phyloP scores from a whole-genome alignment of 2,888 invertebrate genomes.

The Tenodera sinensis region DNA sequence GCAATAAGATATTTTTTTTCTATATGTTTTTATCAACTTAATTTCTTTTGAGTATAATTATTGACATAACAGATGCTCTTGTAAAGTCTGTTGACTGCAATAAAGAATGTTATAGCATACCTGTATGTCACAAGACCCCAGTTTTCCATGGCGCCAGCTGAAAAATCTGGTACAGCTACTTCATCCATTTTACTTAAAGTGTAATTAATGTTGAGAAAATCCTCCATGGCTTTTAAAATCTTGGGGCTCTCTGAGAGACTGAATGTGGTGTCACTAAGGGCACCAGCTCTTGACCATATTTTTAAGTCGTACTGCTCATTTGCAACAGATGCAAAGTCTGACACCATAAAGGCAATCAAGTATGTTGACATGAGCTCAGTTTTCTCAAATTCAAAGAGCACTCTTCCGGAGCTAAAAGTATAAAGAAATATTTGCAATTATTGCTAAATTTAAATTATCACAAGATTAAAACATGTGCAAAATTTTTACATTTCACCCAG shows the following conservation, averaged over 20 bases:
- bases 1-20: no score
- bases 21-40: no score
- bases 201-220: constrained; percentile 57
- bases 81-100: no score
- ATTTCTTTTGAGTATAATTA: no score
- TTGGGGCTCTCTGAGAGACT: constrained; percentile 56
- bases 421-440: neutral
- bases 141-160: constrained; percentile 73
- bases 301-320: constrained; percentile 45
- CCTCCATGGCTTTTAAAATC: constrained; percentile 55
- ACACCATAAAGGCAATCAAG: constrained; percentile 69
- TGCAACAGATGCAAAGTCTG: constrained; percentile 57
- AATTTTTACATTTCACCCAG: neutral
- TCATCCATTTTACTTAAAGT: constrained; percentile 65
- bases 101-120: constrained; percentile 37
- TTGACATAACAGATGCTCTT: no score
- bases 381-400: constrained; percentile 38
- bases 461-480: neutral
- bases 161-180: constrained; percentile 74
- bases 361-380: constrained; percentile 63
- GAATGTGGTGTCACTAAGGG: constrained; percentile 62
- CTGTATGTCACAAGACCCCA: constrained; percentile 64
- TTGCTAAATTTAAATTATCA: no score
- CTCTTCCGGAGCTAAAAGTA: neutral
- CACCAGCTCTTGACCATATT: constrained; percentile 66